Conservation (phyloP, 2,797 vertebrate species). For the Rhynchonycteris naso region DNA sequence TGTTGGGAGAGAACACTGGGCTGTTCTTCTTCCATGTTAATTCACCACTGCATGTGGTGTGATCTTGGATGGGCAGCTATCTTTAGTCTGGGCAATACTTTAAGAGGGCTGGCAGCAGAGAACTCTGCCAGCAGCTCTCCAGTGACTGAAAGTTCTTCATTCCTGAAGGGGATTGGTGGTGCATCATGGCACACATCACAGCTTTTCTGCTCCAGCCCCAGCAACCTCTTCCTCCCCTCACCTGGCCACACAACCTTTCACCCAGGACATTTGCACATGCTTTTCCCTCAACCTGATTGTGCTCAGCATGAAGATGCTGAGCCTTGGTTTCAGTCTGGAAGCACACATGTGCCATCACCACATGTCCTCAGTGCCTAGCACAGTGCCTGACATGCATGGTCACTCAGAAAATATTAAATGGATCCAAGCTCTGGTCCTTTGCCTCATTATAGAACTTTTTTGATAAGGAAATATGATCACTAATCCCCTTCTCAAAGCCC, state of each 20-base stretch:
- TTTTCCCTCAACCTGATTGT: background rate
- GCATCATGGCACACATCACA: background rate
- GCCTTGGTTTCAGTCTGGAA: background rate
- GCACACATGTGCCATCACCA: accelerated
- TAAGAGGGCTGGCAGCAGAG: background rate
- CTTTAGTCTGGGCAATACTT: background rate
- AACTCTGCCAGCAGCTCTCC: too few species aligned
- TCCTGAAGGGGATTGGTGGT: background rate
- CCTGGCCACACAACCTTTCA: background rate
- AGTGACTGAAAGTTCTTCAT: background rate
- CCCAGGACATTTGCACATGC: background rate
- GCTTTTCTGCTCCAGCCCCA: too few species aligned
- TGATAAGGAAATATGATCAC: accelerated
- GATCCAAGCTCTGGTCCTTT: background rate
- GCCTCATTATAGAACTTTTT: accelerated
- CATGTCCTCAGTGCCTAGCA: background rate
- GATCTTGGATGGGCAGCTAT: background rate
- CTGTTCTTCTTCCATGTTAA: background rate
- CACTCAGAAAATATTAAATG: accelerated
- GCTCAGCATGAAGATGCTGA: background rate
- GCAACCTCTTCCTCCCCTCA: background rate
- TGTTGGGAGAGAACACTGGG: background rate
- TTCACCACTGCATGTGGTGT: background rate
- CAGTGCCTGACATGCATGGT: accelerated
- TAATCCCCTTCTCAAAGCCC: background rate